phyloP scores from a whole-genome alignment of 2,888 invertebrate species.

The Cremastobaeus sp. region DNA sequence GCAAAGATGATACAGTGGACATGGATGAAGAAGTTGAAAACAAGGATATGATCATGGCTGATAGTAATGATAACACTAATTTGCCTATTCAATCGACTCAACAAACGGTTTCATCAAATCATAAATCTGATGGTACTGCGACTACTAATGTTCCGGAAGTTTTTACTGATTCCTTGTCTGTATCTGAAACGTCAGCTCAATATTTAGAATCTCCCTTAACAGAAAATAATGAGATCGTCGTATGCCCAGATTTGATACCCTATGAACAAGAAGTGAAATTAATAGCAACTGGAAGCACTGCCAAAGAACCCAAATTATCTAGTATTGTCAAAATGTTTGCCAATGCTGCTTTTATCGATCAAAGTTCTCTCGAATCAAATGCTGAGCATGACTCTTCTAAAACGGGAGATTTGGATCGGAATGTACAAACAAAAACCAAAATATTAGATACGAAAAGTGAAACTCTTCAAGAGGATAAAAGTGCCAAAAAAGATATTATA shows the following conservation, averaged over 20 bases:
- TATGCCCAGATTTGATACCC: conserved; percentile 70
- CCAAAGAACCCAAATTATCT: conserved; percentile 52
- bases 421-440: not conserved
- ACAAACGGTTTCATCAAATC: conserved; percentile 70
- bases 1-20: conserved; percentile 92
- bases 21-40: conserved; percentile 82
- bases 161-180: conserved; percentile 73
- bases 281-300: conserved; percentile 27
- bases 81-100: conserved; percentile 62
- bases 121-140: conserved; percentile 74
- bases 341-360: conserved; percentile 73
- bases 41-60: too few relatives aligned
- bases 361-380: conserved; percentile 74
- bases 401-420: conserved; percentile 21
- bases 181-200: conserved; percentile 74
- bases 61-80: conserved; percentile 81
- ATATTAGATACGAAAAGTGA: not conserved
- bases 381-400: conserved; percentile 66
- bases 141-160: conserved; percentile 73
- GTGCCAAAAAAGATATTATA: conserved; percentile 2
- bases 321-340: conserved; percentile 66
- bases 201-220: conserved; percentile 75
- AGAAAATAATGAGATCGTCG: conserved; percentile 72
- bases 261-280: conserved; percentile 69
- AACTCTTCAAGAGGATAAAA: not conserved